A percentile compares a stretch with the other conserved stretches of the same genome.
phyloP scores from a whole-genome alignment of 1,140 invertebrate species.

The Bombus turneri region DNA sequence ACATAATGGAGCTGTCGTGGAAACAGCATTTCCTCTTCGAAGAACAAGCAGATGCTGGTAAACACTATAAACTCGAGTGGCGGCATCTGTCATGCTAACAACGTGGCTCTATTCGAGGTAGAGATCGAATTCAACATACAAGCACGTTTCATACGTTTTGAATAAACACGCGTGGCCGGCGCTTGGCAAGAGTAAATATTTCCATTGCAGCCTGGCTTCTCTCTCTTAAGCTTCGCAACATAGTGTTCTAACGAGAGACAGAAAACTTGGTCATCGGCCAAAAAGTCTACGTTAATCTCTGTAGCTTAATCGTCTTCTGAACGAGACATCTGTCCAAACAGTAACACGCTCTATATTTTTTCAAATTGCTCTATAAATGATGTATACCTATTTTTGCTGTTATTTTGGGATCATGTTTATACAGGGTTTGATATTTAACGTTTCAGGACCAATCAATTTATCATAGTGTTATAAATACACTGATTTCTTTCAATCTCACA shows the following conservation, averaged over 20 bases:
- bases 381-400: no score
- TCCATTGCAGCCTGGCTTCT: conserved; percentile 19
- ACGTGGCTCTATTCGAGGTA: not conserved
- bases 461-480: no score
- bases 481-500: no score
- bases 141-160: not conserved
- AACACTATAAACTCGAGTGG: not conserved
- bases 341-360: no score
- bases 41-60: not conserved
- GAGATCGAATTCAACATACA: not conserved
- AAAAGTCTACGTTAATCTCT: not conserved
- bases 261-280: conserved; percentile 22
- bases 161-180: conserved; percentile 11
- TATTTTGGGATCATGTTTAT: no score
- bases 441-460: no score
- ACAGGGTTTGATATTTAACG: no score
- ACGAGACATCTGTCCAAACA: not conserved
- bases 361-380: no score
- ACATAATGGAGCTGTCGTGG: not conserved
- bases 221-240: not conserved
- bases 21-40: not conserved
- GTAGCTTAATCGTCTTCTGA: not conserved
- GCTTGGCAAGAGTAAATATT: conserved; percentile 28
- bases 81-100: not conserved
- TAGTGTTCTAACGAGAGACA: not conserved